These are phyloP conservation scores for Acomys russatus DNA, from an alignment of 2,797 vertebrate genomes.

Conservation along the genomic window DNA sequence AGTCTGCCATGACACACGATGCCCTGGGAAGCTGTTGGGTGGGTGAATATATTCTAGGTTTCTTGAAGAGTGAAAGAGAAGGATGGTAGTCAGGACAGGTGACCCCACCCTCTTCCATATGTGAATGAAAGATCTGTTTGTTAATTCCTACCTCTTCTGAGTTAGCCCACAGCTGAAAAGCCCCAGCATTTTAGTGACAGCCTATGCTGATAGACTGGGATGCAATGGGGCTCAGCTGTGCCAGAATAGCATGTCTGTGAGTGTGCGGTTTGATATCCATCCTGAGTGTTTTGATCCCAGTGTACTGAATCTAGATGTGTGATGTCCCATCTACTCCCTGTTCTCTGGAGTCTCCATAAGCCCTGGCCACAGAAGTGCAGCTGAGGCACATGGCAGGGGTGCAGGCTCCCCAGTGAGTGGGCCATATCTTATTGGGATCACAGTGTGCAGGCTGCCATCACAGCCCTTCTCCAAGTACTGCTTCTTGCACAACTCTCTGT, in stretches of 20 bases:
- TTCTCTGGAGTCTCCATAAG: neutral
- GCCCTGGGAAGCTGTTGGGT: neutral
- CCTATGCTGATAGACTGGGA: neutral
- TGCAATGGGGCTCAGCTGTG: neutral
- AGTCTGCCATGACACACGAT: neutral
- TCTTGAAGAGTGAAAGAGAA: neutral
- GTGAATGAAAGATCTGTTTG: neutral
- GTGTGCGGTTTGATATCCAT: neutral
- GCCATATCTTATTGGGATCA: constrained; percentile 31
- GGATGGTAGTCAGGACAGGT: neutral
- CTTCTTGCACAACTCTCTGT: constrained; percentile 71
- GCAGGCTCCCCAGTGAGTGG: neutral
- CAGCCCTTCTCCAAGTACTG: constrained; percentile 43
- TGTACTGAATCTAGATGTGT: too few species aligned
- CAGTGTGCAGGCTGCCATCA: constrained; percentile 22
- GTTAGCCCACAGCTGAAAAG: neutral
- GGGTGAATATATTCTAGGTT: neutral
- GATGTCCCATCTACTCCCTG: neutral
- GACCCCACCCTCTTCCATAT: neutral
- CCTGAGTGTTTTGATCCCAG: neutral
- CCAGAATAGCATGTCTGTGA: neutral
- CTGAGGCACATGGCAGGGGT: neutral
- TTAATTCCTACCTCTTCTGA: neutral
- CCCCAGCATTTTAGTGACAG: neutral
- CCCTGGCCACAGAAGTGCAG: neutral